Evolutionary conservation across 2,797 vertebrate genomes (phyloP), one percentile per base, ranked within the genome.

Genomic region (Melanotaenia maccullochi): DNA sequence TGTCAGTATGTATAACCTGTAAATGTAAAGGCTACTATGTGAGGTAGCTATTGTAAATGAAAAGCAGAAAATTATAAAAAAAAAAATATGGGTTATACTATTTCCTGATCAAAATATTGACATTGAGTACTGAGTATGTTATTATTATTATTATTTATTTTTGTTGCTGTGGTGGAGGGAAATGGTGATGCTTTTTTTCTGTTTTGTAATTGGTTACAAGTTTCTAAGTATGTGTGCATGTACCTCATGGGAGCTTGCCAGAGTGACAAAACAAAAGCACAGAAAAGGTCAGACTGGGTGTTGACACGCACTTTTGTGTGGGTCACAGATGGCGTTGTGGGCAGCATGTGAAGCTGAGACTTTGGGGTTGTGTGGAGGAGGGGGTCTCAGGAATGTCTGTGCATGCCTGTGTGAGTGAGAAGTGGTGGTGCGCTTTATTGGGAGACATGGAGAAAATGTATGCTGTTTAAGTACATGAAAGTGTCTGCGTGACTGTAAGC

Each of bases 281-380:
- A 59, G 78, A 75, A 90, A 91, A 90, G 92, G 90, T 92, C 91
- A 90, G 81, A 22, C 75, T 75, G 75, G 60, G 80, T 90, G 89
- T 88, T 76, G 56, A 75, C 84, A 71, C 81, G 52, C 80, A 76
- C 66, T 80, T 83, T 87, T 92, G 86, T 86, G 62, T 73, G 83
- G 87, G 91, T 93, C 91, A 90, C 92, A 93, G 89, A 93, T 92
- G 90, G 90, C 36, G 79, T 67, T 68, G 70, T 35, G 85, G 69
- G 77, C 52, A 67, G 85, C 85, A 77, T 68, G 60, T 84, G 64
- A 79, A 71, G 81, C 75, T 87, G 75, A 82, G 82, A 80, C 75
- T 70, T 57, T 38, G 81, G 89, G 82, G 83, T 83, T 72, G 71
- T 62, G 59, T 71, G 72, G 79, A 75, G 79, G 87, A 71, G 55